These are phyloP conservation scores for Orchesellides sinensis DNA, from an alignment of 2,888 invertebrate species.

Conservation along the genomic window DNA sequence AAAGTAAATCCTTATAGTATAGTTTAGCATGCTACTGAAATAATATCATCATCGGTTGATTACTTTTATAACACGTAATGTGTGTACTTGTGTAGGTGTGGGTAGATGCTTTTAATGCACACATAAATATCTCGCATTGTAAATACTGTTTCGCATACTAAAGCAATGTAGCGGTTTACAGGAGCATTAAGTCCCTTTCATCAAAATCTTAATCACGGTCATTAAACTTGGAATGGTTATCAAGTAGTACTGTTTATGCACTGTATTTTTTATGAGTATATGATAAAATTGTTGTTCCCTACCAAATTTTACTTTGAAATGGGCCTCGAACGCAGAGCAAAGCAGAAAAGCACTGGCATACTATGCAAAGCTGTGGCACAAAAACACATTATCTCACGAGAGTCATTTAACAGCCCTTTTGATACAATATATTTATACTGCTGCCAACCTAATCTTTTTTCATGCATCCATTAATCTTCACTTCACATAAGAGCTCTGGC, in stretches of 20 bases:
- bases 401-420: conserved; percentile 27
- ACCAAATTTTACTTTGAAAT: conserved; percentile 19
- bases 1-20: too few relatives aligned
- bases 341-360: background rate
- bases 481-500: conserved; percentile 19
- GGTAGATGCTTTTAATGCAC: too few relatives aligned
- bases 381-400: conserved; percentile 45
- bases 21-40: too few relatives aligned
- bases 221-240: conserved; percentile 53
- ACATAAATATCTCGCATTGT: background rate
- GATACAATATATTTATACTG: background rate
- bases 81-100: too few relatives aligned
- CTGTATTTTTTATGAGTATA: background rate
- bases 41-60: too few relatives aligned
- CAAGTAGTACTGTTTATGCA: conserved; percentile 6
- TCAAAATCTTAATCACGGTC: conserved; percentile 57
- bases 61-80: too few relatives aligned
- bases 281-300: conserved; percentile 21
- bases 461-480: conserved; percentile 56
- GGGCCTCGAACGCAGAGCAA: background rate
- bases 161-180: background rate
- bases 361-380: background rate
- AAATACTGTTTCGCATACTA: too few relatives aligned
- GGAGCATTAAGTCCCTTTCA: conserved; percentile 41
- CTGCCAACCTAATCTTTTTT: conserved; percentile 53